phyloP scores from a whole-genome alignment of 2,797 vertebrate genomes.

The Sorex maritimensis region DNA sequence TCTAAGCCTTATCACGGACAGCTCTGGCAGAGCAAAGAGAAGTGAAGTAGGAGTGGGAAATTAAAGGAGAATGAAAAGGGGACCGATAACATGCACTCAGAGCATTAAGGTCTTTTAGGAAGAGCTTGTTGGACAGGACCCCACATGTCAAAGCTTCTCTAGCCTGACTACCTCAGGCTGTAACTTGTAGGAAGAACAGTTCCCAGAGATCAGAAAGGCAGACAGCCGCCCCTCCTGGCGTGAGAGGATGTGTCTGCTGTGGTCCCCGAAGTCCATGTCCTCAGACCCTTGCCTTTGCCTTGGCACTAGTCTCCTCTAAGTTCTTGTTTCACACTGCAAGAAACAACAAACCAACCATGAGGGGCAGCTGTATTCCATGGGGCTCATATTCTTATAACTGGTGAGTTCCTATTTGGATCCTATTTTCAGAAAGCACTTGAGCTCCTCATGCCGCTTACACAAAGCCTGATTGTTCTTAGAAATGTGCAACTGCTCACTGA shows the following conservation, averaged over 20 bases:
- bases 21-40: constrained; percentile 71
- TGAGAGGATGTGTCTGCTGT: too few relatives aligned
- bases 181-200: too few relatives aligned
- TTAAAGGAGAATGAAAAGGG: constrained; percentile 54
- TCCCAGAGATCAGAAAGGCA: too few relatives aligned
- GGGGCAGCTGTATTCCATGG: background rate
- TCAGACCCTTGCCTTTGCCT: too few relatives aligned
- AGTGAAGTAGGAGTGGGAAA: constrained; percentile 65
- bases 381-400: constrained; percentile 16
- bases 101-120: constrained; percentile 46
- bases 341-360: too few relatives aligned
- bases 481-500: background rate
- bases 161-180: too few relatives aligned
- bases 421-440: background rate
- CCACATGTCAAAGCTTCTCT: too few relatives aligned
- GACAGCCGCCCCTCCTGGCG: too few relatives aligned
- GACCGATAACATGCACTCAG: constrained; percentile 24
- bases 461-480: constrained; percentile 15
- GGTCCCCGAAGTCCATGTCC: too few relatives aligned
- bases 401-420: background rate
- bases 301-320: too few relatives aligned
- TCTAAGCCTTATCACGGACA: constrained; percentile 70
- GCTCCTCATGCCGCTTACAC: background rate
- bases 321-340: too few relatives aligned
- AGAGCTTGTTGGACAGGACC: constrained; percentile 11